phyloP scores from a whole-genome alignment of 1,140 invertebrate genomes.

The Andricus grossulariae region DNA sequence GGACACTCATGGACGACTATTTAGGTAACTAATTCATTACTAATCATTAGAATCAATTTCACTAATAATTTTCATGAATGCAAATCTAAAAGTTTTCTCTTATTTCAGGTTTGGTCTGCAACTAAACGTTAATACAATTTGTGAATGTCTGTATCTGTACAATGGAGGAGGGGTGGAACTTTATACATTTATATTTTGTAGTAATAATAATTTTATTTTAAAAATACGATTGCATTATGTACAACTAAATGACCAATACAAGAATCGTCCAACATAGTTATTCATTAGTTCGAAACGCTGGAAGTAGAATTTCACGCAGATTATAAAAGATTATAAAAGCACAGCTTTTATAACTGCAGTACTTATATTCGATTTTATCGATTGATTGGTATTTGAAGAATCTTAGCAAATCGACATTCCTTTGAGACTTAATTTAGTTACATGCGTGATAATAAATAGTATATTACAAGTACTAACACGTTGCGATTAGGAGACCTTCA shows the following conservation, averaged over 20 bases:
- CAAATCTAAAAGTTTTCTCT: background rate
- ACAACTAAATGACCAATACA: slow-evolving; percentile 16
- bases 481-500: no score
- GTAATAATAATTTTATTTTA: slow-evolving; percentile 25
- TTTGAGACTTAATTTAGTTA: no score
- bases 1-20: slow-evolving; percentile 98
- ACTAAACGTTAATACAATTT: slow-evolving; percentile 38
- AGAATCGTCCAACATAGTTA: background rate
- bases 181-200: slow-evolving; percentile 21
- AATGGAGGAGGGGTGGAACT: background rate
- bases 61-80: background rate
- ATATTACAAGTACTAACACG: no score
- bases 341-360: no score
- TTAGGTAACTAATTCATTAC: slow-evolving; percentile 78
- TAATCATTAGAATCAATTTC: background rate
- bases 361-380: no score
- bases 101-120: slow-evolving; percentile 58
- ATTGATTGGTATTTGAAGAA: no score
- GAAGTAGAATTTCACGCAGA: background rate
- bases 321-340: no score
- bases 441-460: no score
- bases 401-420: no score
- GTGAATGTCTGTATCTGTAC: background rate
- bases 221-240: slow-evolving; percentile 11
- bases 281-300: background rate